Conservation (phyloP, 2,797 vertebrate genomes). For the Psittacula echo region DNA sequence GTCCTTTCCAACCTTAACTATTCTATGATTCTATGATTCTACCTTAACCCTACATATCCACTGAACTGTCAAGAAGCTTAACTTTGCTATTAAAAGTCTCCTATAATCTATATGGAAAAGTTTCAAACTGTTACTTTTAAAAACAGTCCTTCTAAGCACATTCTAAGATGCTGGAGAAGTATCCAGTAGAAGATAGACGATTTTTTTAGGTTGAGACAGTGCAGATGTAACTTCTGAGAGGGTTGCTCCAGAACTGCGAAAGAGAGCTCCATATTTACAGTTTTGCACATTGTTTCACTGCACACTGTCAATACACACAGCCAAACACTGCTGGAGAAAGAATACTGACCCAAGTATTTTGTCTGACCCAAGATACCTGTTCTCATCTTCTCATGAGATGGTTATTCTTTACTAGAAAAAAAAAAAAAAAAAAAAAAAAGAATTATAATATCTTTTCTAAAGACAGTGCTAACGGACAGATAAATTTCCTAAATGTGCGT, state of each 20-base stretch:
- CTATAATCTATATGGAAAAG: not conserved
- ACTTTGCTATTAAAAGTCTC: not conserved
- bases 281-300: not conserved
- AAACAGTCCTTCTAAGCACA: not conserved
- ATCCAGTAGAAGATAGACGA: rapidly evolving
- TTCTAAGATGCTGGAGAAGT: not conserved
- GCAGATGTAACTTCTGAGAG: not conserved
- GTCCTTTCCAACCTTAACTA: no score
- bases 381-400: not conserved
- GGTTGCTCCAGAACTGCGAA: not conserved
- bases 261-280: not conserved
- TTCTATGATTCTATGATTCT: no score
- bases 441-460: not conserved
- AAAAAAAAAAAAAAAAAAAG: rapidly evolving
- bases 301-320: not conserved
- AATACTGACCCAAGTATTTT: not conserved
- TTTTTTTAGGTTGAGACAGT: not conserved
- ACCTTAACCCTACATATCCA: not conserved
- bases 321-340: not conserved
- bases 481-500: not conserved
- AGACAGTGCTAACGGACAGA: not conserved
- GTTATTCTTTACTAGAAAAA: not conserved
- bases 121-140: not conserved
- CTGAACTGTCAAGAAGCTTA: not conserved
- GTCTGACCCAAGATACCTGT: not conserved